phyloP scores from a whole-genome alignment of 1,140 invertebrate species.

The Camponotus floridanus region DNA sequence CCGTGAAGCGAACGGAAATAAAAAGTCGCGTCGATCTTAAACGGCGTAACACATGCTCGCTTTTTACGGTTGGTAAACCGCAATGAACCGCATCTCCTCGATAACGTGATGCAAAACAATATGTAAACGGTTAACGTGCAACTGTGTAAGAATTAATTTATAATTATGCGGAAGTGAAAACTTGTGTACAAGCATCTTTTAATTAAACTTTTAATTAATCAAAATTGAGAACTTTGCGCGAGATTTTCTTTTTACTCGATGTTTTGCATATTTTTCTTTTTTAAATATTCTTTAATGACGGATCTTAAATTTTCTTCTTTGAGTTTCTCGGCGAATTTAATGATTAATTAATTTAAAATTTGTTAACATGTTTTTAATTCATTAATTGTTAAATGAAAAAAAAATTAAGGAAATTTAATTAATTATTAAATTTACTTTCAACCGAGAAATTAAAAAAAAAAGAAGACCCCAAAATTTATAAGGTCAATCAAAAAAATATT shows the following conservation, averaged over 20 bases:
- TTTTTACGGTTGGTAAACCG: conserved; percentile 47
- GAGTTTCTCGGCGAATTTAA: not conserved
- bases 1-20: conserved; percentile 6
- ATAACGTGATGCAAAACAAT: conserved; percentile 21
- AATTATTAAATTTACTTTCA: too few relatives aligned
- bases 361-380: too few relatives aligned
- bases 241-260: not conserved
- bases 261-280: not conserved
- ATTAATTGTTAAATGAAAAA: too few relatives aligned
- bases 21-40: conserved; percentile 1
- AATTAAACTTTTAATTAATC: too few relatives aligned
- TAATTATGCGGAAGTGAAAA: not conserved
- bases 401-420: too few relatives aligned
- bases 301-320: not conserved
- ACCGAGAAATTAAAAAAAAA: too few relatives aligned
- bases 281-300: not conserved
- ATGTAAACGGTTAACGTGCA: not conserved
- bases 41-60: conserved; percentile 20
- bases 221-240: too few relatives aligned
- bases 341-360: not conserved
- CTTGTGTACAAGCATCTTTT: too few relatives aligned
- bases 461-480: not conserved
- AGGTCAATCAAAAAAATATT: too few relatives aligned
- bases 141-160: conserved; percentile 14
- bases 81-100: conserved; percentile 49